Base-by-base conservation (phyloP, 2,888 invertebrate species). In the Thecocarcelia acutangulata region DNA sequence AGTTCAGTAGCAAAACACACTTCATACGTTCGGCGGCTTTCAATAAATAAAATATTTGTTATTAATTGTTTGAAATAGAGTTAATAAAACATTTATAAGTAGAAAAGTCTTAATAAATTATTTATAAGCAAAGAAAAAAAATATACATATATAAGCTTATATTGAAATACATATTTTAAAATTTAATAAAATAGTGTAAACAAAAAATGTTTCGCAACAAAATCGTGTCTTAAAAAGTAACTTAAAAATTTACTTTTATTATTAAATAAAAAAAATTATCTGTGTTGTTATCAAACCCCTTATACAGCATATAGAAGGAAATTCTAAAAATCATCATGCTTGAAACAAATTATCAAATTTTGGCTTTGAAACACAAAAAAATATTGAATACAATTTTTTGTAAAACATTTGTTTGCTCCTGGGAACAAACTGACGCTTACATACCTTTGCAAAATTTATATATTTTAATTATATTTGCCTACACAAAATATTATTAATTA, bases 1-100 rank as follows among this genome's bases (percentile, higher is more conserved):
- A 76, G 75, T 83, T 82, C 63, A 83, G 83, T 82, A 82, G 64
- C 79, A 82, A 83, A 83, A 76, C 76, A 82, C 78, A 79, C 74
- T 78, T 79, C 79, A 68, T 79, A 52, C 79, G 76, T 82, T 72
- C 68, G 82, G 79, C 75, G 72, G 79, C 54, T 69, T 68, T 70
- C 58, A 72, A 80, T 56, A 40, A 66, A 56, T 52, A 70, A 74
- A 58, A 61, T 40, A 61, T 33, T 50, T 28, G 28, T 13, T 44
- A 70, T 50, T 28, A 80, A 59, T 80, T 42, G 66, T 70, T 70
- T 24, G 66, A 44, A n/a, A 56, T 24, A 24, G 63, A 66, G 24
- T 37, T 42, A 80, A 59, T 72, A 64, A 81, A 70, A 76, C 33
- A 72, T 74, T 70, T 56, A 74, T 37, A 61, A 61, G 19, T 69